Evolutionary conservation across 2,888 invertebrate species (phyloP).

Genomic region (Clostera curtula): DNA sequence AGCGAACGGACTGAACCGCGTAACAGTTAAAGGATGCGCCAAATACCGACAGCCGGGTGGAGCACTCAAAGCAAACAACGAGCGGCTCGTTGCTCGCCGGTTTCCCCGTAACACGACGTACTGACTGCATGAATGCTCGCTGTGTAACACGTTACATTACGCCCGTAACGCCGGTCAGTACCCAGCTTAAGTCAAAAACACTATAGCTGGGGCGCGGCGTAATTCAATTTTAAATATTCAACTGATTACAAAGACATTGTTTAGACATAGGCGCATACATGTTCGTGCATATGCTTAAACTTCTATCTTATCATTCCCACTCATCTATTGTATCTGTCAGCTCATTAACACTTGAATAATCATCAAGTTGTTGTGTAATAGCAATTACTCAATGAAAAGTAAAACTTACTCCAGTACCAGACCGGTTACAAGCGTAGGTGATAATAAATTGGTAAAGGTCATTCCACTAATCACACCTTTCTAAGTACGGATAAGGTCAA

Average conservation of each 20-base stretch:
- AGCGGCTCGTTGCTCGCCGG: too few species aligned
- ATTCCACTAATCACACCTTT: conserved; percentile 39
- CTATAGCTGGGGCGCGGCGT: too few species aligned
- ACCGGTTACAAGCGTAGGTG: conserved; percentile 37
- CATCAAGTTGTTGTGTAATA: conserved; percentile 17
- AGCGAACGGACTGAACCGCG: too few species aligned
- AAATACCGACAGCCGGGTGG: too few species aligned
- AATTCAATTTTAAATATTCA: too few species aligned
- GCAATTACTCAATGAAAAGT: conserved; percentile 15
- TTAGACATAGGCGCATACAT: conserved; percentile 21
- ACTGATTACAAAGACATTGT: conserved; percentile 12
- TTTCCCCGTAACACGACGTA: too few species aligned
- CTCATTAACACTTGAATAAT: conserved; percentile 34
- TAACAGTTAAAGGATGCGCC: too few species aligned
- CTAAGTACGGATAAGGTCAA: conserved; percentile 43
- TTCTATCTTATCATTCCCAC: conserved; percentile 27
- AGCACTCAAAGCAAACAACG: too few species aligned
- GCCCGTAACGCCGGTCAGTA: too few species aligned
- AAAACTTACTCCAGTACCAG: conserved; percentile 18
- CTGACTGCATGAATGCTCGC: too few species aligned
- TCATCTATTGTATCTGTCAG: conserved; percentile 24
- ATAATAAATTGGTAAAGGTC: conserved; percentile 43
- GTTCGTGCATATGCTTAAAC: conserved; percentile 18
- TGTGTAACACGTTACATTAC: too few species aligned
- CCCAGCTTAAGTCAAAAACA: too few species aligned